Conservation (phyloP, 2,113 vertebrate genomes). For the Microtus montanus region DNA sequence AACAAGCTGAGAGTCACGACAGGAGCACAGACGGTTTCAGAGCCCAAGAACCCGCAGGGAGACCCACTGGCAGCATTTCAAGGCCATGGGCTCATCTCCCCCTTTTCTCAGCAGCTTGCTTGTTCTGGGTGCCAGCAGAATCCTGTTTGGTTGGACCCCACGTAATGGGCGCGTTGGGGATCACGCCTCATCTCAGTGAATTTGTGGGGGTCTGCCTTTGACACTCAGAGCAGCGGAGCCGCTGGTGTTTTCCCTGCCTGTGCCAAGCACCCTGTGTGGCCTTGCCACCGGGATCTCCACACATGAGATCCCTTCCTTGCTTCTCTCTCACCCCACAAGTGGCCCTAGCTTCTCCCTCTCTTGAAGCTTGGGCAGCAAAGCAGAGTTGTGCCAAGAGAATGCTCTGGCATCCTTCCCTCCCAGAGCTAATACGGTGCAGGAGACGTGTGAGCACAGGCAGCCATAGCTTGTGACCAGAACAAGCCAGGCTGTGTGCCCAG, state of each 20-base stretch:
- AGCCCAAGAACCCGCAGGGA: neutral
- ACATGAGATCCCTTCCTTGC: neutral
- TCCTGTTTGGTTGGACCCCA: conserved; percentile 42
- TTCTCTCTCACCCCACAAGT: neutral
- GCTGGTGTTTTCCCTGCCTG: neutral
- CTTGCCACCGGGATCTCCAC: rapidly evolving
- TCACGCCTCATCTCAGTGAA: neutral
- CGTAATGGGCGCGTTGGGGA: neutral
- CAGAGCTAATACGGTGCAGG: too few species aligned
- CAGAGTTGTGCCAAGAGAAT: neutral
- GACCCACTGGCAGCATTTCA: neutral
- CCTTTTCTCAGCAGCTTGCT: conserved; percentile 1
- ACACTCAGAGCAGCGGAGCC: conserved; percentile 30
- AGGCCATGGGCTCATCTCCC: neutral
- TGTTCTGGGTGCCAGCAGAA: conserved; percentile 22
- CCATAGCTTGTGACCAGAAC: neutral
- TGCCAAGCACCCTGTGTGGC: neutral
- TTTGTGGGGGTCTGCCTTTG: conserved; percentile 30
- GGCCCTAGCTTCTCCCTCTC: neutral
- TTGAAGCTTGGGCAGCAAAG: neutral
- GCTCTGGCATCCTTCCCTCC: neutral
- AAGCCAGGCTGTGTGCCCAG: neutral
- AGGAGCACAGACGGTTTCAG: neutral
- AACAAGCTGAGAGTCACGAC: conserved; percentile 2
- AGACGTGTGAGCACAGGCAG: neutral